Conservation (phyloP, 1,140 invertebrate species). For the Drosophila equinoxialis region DNA sequence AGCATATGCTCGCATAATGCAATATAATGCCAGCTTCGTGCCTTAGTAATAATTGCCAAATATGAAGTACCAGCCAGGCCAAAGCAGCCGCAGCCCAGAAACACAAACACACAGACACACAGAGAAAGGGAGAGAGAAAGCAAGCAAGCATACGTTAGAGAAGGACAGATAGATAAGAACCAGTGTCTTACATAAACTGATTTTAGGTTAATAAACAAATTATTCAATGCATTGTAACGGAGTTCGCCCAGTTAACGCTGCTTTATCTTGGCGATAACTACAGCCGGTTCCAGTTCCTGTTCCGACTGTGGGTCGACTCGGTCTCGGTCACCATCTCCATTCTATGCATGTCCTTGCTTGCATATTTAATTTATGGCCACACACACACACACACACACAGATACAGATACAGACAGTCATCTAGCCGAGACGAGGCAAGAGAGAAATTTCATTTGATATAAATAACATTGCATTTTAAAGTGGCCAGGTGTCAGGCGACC, state of each 20-base stretch:
- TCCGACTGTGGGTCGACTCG: background rate
- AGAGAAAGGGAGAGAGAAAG: background rate
- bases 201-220: conserved; percentile 78
- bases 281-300: conserved; percentile 30
- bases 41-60: conserved; percentile 66
- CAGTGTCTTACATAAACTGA: conserved; percentile 63
- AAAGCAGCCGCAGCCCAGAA: conserved; percentile 17
- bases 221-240: conserved; percentile 63
- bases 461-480: conserved; percentile 69
- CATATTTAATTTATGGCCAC: conserved; percentile 70
- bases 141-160: background rate
- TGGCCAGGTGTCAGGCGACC: conserved; percentile 19
- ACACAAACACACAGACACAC: background rate
- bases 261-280: conserved; percentile 31
- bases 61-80: conserved; percentile 38
- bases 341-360: conserved; percentile 32
- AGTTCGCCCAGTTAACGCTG: conserved; percentile 39
- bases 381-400: conserved; percentile 39
- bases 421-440: conserved; percentile 17
- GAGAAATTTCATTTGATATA: conserved; percentile 56
- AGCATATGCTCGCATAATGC: conserved; percentile 43
- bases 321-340: conserved; percentile 4
- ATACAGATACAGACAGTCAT: conserved; percentile 14
- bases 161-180: background rate
- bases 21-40: conserved; percentile 52